These are phyloP conservation scores for Hermodice carunculata DNA, from an alignment of 2,888 invertebrate species.

Conservation along the genomic window DNA sequence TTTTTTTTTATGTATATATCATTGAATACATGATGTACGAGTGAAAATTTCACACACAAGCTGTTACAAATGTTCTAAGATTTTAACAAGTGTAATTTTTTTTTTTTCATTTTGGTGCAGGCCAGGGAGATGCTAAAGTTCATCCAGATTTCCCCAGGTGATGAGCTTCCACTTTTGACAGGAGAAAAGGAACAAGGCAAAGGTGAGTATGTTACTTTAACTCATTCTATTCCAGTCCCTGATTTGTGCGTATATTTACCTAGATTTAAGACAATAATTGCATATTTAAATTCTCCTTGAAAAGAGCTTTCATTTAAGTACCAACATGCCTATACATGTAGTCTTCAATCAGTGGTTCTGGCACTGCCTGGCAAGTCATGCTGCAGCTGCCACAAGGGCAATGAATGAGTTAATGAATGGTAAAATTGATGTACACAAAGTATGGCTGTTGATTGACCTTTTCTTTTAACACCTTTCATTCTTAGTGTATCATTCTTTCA, in stretches of 20 bases:
- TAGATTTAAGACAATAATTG: background rate
- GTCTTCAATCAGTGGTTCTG: too few species aligned
- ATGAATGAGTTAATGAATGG: too few species aligned
- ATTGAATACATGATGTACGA: background rate
- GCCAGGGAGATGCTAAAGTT: slow-evolving; percentile 49
- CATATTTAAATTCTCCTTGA: too few species aligned
- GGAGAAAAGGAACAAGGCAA: slow-evolving; percentile 90
- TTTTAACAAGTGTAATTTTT: background rate
- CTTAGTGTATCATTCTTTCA: too few species aligned
- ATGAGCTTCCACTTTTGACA: slow-evolving; percentile 83
- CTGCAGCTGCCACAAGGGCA: too few species aligned
- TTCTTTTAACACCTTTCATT: too few species aligned
- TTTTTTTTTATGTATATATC: background rate
- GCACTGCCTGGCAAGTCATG: too few species aligned
- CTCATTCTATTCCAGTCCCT: background rate
- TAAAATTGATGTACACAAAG: too few species aligned
- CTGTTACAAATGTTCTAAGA: background rate
- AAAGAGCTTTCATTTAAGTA: too few species aligned
- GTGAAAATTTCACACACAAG: background rate
- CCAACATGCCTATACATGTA: too few species aligned
- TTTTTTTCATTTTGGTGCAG: slow-evolving; percentile 8
- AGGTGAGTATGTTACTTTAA: slow-evolving; percentile 40
- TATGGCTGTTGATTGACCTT: too few species aligned
- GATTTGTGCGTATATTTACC: background rate
- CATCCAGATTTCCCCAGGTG: slow-evolving; percentile 65